Percentiles rank a stretch among this genome's conserved stretches.
Evolutionary conservation across 2,888 invertebrate species (phyloP).

Genomic region (Tetragonula carbonaria): DNA sequence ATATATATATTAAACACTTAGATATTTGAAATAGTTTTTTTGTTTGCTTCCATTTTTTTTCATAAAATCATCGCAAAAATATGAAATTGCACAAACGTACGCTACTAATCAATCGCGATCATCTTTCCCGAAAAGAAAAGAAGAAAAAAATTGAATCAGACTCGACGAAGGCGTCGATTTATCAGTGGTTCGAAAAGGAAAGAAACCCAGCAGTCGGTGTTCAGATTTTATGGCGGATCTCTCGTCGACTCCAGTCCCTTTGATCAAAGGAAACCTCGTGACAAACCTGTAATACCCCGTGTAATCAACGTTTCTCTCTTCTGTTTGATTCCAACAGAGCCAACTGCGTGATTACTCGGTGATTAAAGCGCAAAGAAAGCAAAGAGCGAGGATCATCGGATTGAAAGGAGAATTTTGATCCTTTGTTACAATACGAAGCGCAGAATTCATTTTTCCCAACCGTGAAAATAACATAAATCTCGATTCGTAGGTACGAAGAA

Average conservation of each 20-base stretch:
- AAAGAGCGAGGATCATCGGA: neutral
- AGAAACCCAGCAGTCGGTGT: neutral
- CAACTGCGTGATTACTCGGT: neutral
- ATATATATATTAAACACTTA: too few species aligned
- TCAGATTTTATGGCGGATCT: neutral
- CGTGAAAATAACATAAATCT: too few species aligned
- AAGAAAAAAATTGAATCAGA: too few species aligned
- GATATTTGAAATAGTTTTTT: too few species aligned
- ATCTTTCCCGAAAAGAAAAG: neutral
- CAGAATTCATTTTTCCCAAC: neutral
- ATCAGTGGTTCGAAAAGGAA: neutral
- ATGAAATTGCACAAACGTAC: too few species aligned
- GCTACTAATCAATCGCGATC: too few species aligned
- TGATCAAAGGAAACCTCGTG: neutral
- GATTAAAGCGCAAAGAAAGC: neutral
- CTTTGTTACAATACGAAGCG: neutral
- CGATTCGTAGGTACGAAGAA: too few species aligned
- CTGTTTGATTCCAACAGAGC: neutral
- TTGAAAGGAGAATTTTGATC: neutral
- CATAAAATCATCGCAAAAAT: too few species aligned
- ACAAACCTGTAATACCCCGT: neutral
- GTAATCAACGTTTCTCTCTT: slow-evolving; percentile 5
- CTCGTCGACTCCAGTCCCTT: slow-evolving; percentile 3
- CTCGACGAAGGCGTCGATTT: slow-evolving; percentile 4
- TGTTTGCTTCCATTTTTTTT: too few species aligned